Conservation (phyloP, 2,113 vertebrate species). For the Hemiprocne comata region DNA sequence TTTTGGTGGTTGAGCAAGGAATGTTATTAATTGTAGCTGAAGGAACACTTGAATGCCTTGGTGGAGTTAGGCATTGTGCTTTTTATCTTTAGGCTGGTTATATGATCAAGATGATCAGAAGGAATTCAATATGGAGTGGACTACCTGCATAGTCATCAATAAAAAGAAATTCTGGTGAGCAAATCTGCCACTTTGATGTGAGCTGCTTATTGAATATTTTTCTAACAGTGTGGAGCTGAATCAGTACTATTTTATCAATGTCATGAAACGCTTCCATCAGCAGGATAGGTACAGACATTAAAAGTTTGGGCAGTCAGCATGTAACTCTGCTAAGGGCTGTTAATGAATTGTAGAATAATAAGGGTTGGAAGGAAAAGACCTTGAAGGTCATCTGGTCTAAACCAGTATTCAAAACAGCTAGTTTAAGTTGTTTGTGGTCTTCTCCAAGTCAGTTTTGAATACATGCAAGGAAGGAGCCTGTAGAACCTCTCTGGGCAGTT, state of each 20-base stretch:
- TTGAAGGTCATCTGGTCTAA: background rate
- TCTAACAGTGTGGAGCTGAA: background rate
- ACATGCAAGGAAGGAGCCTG: background rate
- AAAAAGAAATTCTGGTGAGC: background rate
- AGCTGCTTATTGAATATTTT: background rate
- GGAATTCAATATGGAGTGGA: background rate
- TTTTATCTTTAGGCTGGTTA: background rate
- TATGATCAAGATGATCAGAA: background rate
- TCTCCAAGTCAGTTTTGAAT: background rate
- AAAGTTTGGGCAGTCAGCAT: background rate
- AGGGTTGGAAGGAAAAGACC: background rate
- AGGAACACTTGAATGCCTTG: background rate
- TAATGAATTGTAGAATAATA: background rate
- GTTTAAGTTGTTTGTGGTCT: background rate
- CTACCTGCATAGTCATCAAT: background rate
- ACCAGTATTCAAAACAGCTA: rapidly evolving
- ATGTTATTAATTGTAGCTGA: background rate
- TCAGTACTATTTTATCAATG: background rate
- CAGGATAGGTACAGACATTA: background rate
- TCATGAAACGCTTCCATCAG: background rate
- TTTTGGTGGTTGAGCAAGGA: background rate
- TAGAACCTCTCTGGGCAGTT: background rate
- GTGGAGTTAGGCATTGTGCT: background rate
- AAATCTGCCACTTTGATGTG: background rate
- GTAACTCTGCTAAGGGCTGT: background rate